Evolutionary conservation across 2,797 vertebrate genomes (phyloP), one percentile per base, ranked within the genome.

Genomic region (Sebastes hopkinsi): DNA sequence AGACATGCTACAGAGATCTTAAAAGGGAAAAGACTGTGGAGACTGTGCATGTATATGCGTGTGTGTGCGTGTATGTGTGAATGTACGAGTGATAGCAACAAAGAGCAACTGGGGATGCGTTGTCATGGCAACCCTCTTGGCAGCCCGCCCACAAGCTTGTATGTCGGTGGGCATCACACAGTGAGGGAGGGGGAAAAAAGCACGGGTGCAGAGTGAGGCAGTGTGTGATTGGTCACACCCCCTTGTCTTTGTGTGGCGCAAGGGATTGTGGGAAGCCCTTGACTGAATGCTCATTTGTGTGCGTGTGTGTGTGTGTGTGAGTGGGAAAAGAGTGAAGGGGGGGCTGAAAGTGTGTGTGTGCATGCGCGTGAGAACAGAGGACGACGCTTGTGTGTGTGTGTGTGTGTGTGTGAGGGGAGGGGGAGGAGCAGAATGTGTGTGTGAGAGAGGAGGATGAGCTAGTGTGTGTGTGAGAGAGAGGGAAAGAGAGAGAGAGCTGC

Each of bases 191-290:
- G 92, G 67, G 22, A 62, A 68, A 71, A 94, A 93, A 87, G 76
- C 81, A 83, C 78, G 90, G 88, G 92, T 91, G 95, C 93, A 95
- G 95, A 94, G 93, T 90, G 94, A 95, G 95, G 95, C 95, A 90
- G 95, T 92, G 85, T 96, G 96, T 97, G 97, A 98, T 97, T 98
- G 97, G 97, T 98, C 97, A 98, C 97, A 97, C 97, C 97, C 97
- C 97, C 96, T 96, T 97, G 96, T 97, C 97, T 98, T 98, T 97
- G 97, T 97, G 96, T 97, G 95, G 93, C 88, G 95, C 93, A 84
- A 93, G 88, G 97, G 91, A 97, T 97, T 97, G 96, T 97, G 97
- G 97, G 97, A 97, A 97, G 94, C 93, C 96, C 87, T 92, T 94
- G 94, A 96, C 95, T 96, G 95, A 97, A 96, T 95, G 95, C 94